phyloP scores from a whole-genome alignment of 2,113 vertebrate genomes.

The Aplodontia rufa region DNA sequence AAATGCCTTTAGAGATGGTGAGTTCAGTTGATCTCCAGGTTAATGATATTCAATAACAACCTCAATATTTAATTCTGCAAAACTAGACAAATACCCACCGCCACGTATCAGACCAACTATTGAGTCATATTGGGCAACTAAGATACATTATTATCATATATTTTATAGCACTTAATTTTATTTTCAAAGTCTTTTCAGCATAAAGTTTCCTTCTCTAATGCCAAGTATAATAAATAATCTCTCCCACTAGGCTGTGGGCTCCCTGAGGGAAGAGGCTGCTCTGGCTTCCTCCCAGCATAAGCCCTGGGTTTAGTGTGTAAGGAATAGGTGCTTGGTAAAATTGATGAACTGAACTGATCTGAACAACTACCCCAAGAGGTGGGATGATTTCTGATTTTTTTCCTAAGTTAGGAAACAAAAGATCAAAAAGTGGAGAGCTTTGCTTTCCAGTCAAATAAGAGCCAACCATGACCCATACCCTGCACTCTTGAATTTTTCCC shows the following conservation, averaged over 20 bases:
- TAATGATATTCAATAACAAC: constrained; percentile 20
- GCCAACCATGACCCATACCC: not conserved
- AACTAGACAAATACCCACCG: not conserved
- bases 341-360: not conserved
- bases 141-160: not conserved
- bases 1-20: constrained; percentile 50
- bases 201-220: constrained; percentile 14
- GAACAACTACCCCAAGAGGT: not conserved
- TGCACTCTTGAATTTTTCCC: not conserved
- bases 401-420: constrained; percentile 17
- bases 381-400: not conserved
- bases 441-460: not conserved
- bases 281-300: not conserved
- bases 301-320: not conserved
- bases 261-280: not conserved
- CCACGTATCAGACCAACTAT: not conserved
- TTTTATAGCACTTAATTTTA: not conserved
- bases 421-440: not conserved
- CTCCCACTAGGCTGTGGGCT: not conserved
- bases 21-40: not conserved
- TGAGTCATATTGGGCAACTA: not conserved
- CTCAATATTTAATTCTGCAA: constrained; percentile 16
- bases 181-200: constrained; percentile 19
- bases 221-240: not conserved
- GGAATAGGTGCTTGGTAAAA: not conserved